Percentiles rank a stretch among this genome's conserved stretches.
Conservation (phyloP, 2,113 vertebrate genomes). For the Phrynosoma platyrhinos region DNA sequence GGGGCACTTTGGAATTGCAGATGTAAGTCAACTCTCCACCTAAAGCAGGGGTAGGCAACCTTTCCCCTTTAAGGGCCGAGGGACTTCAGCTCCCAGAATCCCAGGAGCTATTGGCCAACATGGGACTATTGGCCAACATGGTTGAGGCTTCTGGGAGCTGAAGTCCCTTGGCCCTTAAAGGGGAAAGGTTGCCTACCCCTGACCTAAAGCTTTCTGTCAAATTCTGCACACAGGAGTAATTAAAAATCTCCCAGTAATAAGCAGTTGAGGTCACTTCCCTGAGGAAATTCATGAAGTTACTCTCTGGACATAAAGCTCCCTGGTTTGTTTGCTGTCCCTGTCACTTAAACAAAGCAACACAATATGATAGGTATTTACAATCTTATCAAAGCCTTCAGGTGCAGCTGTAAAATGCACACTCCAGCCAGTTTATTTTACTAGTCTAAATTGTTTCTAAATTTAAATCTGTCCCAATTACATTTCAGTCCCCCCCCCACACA, state of each 20-base stretch:
- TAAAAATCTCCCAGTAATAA: slow-evolving; percentile 49
- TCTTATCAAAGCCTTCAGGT: slow-evolving; percentile 72
- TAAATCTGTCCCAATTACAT: slow-evolving; percentile 54
- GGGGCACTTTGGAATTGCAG: slow-evolving; percentile 2
- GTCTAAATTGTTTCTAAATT: slow-evolving; percentile 68
- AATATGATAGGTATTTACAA: slow-evolving; percentile 72
- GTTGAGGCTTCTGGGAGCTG: too few species aligned
- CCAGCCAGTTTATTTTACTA: slow-evolving; percentile 60
- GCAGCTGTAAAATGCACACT: slow-evolving; percentile 65
- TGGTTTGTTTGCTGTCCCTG: slow-evolving; percentile 51
- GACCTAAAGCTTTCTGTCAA: slow-evolving; percentile 15
- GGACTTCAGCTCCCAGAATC: too few species aligned
- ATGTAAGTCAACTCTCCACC: neutral
- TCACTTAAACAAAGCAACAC: slow-evolving; percentile 58
- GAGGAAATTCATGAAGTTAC: slow-evolving; percentile 48
- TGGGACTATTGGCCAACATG: too few species aligned
- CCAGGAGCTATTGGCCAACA: too few species aligned
- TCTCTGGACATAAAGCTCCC: slow-evolving; percentile 50
- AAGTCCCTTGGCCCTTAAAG: too few species aligned
- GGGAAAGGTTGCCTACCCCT: too few species aligned
- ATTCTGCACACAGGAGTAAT: slow-evolving; percentile 37
- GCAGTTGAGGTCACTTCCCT: slow-evolving; percentile 2
- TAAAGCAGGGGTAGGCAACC: too few species aligned
- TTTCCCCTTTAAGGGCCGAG: too few species aligned
- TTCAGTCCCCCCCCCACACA: slow-evolving; percentile 37